Conservation (phyloP, 2,113 vertebrate species). For the Emydocephalus ijimae region DNA sequence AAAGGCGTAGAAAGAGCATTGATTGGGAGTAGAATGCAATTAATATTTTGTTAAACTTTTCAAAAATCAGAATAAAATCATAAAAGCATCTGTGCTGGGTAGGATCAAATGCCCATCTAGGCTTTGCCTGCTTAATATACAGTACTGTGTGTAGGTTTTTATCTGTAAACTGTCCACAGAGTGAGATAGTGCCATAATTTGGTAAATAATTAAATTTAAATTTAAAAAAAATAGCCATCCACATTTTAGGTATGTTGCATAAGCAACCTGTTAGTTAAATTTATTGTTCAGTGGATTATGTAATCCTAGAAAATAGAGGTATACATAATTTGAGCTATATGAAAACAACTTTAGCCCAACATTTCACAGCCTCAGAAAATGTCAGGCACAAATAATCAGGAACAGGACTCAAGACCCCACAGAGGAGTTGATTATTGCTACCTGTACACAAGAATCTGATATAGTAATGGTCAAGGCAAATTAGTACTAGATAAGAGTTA, state of each 20-base stretch:
- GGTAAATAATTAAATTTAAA: not conserved
- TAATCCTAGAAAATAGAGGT: not conserved
- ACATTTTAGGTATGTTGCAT: not conserved
- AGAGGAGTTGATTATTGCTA: not conserved
- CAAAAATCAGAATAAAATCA: not conserved
- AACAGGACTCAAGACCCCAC: not conserved
- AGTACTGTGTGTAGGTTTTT: not conserved
- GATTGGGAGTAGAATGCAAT: not conserved
- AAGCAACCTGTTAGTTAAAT: not conserved
- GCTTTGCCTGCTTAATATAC: not conserved
- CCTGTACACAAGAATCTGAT: not conserved
- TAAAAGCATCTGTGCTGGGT: not conserved
- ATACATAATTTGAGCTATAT: not conserved
- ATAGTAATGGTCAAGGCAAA: not conserved
- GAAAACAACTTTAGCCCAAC: not conserved
- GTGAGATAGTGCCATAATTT: not conserved
- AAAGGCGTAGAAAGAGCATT: not conserved
- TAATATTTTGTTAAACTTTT: not conserved
- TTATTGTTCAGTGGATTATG: not conserved
- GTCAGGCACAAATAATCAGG: not conserved
- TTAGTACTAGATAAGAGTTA: not conserved
- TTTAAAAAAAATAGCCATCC: not conserved
- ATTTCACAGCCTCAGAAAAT: not conserved
- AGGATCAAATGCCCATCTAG: not conserved
- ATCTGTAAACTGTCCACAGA: not conserved